Conservation (phyloP, 2,113 vertebrate genomes). For the Oryzias celebensis region DNA sequence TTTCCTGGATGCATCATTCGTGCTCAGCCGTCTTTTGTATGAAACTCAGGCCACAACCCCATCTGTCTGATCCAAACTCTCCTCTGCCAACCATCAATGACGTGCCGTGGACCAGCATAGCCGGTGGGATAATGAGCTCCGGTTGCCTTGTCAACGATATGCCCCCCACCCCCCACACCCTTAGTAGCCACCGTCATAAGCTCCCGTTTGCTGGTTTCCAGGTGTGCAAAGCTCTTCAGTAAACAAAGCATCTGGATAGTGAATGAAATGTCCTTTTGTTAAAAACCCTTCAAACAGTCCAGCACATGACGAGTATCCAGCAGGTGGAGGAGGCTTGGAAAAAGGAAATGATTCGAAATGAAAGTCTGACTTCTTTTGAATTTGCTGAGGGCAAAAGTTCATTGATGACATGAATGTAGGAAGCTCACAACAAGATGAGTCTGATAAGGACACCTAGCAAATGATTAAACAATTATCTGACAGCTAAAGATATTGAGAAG, state of each 20-base stretch:
- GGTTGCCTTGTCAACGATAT: constrained; percentile 71
- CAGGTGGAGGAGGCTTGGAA: neutral
- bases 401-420: too few relatives aligned
- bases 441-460: too few relatives aligned
- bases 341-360: too few relatives aligned
- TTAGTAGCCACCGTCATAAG: constrained; percentile 31
- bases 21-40: constrained; percentile 22
- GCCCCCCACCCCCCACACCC: neutral
- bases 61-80: constrained; percentile 54
- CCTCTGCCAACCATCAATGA: constrained; percentile 54
- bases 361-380: too few relatives aligned
- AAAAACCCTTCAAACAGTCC: constrained; percentile 33
- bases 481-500: too few relatives aligned
- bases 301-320: neutral
- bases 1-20: constrained; percentile 46
- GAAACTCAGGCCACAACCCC: constrained; percentile 41
- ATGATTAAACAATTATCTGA: too few relatives aligned
- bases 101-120: constrained; percentile 66
- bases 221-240: constrained; percentile 38
- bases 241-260: constrained; percentile 48
- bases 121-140: constrained; percentile 68
- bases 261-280: constrained; percentile 49
- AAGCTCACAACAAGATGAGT: too few relatives aligned
- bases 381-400: too few relatives aligned
- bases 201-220: constrained; percentile 25